A percentile compares a stretch with the other conserved stretches of the same genome.
These are phyloP conservation scores for Acanthis flammea DNA, from an alignment of 2,797 vertebrate genomes.

Conservation along the genomic window DNA sequence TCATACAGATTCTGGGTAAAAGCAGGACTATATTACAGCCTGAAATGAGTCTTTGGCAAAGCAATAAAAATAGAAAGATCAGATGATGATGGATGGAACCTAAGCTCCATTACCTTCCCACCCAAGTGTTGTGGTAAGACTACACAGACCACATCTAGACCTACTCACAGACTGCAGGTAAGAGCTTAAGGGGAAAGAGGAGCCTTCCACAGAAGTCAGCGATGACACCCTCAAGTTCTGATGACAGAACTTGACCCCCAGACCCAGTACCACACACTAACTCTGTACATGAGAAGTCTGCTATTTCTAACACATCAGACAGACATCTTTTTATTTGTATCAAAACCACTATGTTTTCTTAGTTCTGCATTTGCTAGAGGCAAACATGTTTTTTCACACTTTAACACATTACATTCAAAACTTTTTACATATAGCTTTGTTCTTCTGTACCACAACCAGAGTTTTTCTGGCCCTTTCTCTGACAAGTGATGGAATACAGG, in stretches of 20 bases:
- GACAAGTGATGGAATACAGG: not conserved
- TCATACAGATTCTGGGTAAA: not conserved
- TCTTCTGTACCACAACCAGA: not conserved
- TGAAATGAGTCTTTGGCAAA: not conserved
- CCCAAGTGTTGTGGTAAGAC: not conserved
- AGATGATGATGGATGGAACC: not conserved
- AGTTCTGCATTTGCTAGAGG: not conserved
- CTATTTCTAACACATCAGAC: not conserved
- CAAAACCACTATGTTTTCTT: not conserved
- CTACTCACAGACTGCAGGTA: not conserved
- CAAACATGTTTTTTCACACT: not conserved
- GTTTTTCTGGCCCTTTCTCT: not conserved
- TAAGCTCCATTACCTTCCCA: not conserved
- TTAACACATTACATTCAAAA: not conserved
- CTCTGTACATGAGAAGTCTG: not conserved
- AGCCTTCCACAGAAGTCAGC: not conserved
- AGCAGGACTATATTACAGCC: not conserved
- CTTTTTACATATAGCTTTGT: not conserved
- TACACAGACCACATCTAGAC: not conserved
- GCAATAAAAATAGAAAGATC: not conserved
- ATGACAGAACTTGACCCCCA: not conserved
- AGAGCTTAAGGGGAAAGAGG: not conserved
- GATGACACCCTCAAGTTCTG: not conserved
- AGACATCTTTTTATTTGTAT: not conserved
- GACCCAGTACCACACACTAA: rapidly evolving